A percentile compares a stretch with the other conserved stretches of the same genome.
These are phyloP conservation scores for Hyaena hyaena DNA, from an alignment of 2,113 vertebrate species.

Conservation along the genomic window DNA sequence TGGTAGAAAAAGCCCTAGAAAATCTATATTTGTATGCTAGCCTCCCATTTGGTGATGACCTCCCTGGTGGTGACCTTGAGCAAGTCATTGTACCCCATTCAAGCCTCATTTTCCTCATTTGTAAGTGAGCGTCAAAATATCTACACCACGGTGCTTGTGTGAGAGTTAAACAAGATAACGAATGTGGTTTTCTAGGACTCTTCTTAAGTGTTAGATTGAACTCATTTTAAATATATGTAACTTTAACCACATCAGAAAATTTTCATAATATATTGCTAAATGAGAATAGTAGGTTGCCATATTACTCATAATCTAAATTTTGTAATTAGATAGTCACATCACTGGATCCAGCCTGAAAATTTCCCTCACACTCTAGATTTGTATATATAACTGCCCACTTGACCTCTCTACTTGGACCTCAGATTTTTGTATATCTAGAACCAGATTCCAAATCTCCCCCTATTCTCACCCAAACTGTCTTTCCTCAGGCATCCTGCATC, in stretches of 20 bases:
- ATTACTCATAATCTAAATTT: neutral
- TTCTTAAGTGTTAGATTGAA: neutral
- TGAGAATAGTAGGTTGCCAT: neutral
- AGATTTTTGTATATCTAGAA: neutral
- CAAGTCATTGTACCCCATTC: neutral
- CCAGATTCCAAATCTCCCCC: neutral
- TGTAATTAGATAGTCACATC: neutral
- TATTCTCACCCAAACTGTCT: neutral
- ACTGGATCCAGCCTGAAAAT: neutral
- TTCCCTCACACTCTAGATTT: neutral
- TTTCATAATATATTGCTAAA: neutral
- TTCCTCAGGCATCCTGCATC: neutral
- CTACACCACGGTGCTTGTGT: neutral
- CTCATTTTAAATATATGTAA: neutral
- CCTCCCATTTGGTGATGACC: rapidly evolving
- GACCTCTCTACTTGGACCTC: neutral
- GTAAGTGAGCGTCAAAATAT: neutral
- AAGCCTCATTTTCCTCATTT: neutral
- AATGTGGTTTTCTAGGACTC: neutral
- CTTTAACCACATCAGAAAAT: neutral
- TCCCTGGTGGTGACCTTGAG: neutral
- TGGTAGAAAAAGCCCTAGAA: neutral
- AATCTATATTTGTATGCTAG: neutral
- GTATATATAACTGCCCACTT: neutral
- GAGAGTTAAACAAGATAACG: neutral